A percentile compares a stretch with the other conserved stretches of the same genome.
Evolutionary conservation across 2,113 vertebrate species (phyloP).

Genomic region (Ceyx melanurus): DNA sequence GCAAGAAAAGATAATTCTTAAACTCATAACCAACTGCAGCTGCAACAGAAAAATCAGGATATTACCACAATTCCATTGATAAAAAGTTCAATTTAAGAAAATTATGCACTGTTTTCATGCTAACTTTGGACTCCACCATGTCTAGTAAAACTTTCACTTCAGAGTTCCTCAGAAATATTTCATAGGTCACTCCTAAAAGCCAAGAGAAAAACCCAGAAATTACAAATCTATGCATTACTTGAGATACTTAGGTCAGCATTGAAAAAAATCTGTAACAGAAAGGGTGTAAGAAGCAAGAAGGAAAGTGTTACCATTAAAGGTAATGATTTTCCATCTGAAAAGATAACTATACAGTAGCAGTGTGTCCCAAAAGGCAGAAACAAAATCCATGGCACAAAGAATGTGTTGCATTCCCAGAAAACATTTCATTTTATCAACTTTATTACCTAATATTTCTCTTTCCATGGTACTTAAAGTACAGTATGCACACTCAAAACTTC

Average conservation of each 20-base stretch:
- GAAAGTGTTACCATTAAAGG: neutral
- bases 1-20: neutral
- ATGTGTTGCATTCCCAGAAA: neutral
- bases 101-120: neutral
- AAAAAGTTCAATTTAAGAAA: neutral
- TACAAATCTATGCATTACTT: neutral
- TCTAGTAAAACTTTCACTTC: neutral
- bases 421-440: neutral
- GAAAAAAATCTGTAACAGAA: neutral
- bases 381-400: neutral
- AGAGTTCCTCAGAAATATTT: neutral
- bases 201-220: neutral
- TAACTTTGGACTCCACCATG: neutral
- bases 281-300: neutral
- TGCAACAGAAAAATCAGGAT: neutral
- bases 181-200: neutral
- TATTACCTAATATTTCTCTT: neutral
- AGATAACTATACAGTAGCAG: too few relatives aligned
- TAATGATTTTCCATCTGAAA: neutral
- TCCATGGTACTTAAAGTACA: neutral
- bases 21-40: neutral
- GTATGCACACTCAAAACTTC: neutral
- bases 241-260: neutral
- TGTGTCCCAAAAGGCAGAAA: too few relatives aligned
- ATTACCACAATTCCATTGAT: neutral